phyloP scores from a whole-genome alignment of 64 coral and sea anemone genomes.

The Stichodactyla mertensii region DNA sequence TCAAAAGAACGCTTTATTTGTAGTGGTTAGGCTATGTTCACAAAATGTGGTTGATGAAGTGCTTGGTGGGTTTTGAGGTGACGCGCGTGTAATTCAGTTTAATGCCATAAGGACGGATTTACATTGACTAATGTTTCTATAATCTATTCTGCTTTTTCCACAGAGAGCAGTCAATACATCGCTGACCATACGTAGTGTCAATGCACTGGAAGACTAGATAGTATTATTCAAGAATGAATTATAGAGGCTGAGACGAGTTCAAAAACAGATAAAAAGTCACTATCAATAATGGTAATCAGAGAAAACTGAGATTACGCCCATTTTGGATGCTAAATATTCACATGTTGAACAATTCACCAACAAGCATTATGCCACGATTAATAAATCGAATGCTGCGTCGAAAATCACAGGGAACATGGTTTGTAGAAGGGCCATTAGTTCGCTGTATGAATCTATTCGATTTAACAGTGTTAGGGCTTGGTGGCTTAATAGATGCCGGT shows the following conservation, averaged over 20 bases:
- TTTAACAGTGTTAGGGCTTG: conserved; percentile 71
- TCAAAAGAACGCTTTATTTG: too few relatives aligned
- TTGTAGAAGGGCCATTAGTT: conserved; percentile 31
- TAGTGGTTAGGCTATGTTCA: too few relatives aligned
- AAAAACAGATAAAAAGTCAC: not conserved
- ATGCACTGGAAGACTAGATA: too few relatives aligned
- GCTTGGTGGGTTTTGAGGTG: too few relatives aligned
- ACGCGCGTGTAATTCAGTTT: too few relatives aligned
- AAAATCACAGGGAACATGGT: conserved; percentile 20
- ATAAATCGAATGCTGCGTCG: not conserved
- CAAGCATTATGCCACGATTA: not conserved
- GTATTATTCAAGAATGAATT: not conserved
- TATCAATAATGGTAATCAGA: too few relatives aligned
- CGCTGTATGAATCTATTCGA: conserved; percentile 71
- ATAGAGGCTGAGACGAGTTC: not conserved
- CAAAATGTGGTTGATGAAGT: too few relatives aligned
- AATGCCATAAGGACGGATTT: too few relatives aligned
- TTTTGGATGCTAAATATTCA: not conserved
- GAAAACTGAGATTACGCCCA: not conserved
- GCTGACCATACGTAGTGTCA: too few relatives aligned
- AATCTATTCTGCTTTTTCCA: too few relatives aligned
- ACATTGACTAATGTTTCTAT: too few relatives aligned
- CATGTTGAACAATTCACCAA: not conserved
- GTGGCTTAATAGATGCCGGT: conserved; percentile 55
- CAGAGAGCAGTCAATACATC: too few relatives aligned